These are phyloP conservation scores for Thalassophryne amazonica DNA, from an alignment of 2,797 vertebrate species.

Conservation along the genomic window DNA sequence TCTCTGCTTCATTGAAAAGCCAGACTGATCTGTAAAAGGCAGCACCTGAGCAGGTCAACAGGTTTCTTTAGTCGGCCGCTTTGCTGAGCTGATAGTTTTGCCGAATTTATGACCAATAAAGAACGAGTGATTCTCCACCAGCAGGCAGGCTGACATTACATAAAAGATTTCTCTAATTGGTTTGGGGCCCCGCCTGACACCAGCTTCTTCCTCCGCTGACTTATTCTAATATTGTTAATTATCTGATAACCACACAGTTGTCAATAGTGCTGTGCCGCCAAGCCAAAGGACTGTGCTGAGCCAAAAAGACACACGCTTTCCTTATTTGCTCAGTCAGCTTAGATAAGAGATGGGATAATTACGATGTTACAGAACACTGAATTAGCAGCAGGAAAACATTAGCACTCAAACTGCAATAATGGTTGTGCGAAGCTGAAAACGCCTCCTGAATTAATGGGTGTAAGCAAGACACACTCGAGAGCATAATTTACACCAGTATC, in stretches of 20 bases:
- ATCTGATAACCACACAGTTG: conserved; percentile 8
- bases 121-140: conserved; percentile 1
- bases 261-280: neutral
- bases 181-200: neutral
- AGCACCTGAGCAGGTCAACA: conserved; percentile 24
- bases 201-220: conserved; percentile 1
- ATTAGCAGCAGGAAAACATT: conserved; percentile 53
- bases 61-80: conserved; percentile 14
- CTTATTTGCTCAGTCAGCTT: conserved; percentile 39
- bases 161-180: conserved; percentile 6
- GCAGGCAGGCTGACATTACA: conserved; percentile 2
- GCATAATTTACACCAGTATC: conserved; percentile 27
- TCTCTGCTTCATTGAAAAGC: too few relatives aligned
- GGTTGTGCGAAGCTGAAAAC: conserved; percentile 21
- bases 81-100: conserved; percentile 14
- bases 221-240: conserved; percentile 13
- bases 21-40: too few relatives aligned
- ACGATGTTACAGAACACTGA: conserved; percentile 43
- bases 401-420: conserved; percentile 35
- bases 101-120: conserved; percentile 19
- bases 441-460: conserved; percentile 38
- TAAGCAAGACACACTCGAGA: conserved; percentile 11
- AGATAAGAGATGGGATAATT: conserved; percentile 40
- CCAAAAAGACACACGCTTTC: conserved; percentile 6
- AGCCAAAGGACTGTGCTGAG: conserved; percentile 12